Evolutionary conservation across 2,888 invertebrate genomes (phyloP), one percentile per base, ranked within the genome.

Genomic region (Acronicta alni): DNA sequence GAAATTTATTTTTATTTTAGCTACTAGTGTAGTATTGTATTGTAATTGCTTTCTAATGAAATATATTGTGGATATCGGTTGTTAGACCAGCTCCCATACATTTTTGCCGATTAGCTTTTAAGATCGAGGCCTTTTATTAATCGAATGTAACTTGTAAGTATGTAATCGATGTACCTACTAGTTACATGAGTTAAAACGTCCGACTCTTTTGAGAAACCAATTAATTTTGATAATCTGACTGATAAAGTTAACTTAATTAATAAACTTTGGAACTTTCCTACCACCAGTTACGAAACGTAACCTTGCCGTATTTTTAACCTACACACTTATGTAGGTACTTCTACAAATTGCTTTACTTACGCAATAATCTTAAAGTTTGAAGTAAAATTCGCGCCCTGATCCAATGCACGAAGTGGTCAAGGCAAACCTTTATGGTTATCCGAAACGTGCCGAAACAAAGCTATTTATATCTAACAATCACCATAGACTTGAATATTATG

Each of bases 371-470:
- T n/a, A 35, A 41, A 58, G 43, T 41, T 52, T 59, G 70, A 74
- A 76, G 62, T 57, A 26, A n/a, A 61, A 56, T 60, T 57, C 52
- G 15, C 39, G 54, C 57, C 45, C 55, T 56, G 49, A 59, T 44
- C 59, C 52, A 57, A 66, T 54, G 66, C 65, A 69, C 61, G 63
- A 72, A 55, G 38, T 64, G 46, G 59, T 73, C 76, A 76, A 77
- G 75, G 77, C 55, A 37, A 68, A 37, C 54, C 60, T 58, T 72
- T 66, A 61, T 72, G 53, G 57, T 47, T 35, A 49, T 17, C 4
- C 16, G 44, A 18, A 63, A 63, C 54, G 61, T 55, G 35, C 41
- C 41, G 48, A 59, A 65, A 70, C 59, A 69, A 69, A 67, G 67
- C 39, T 55, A 15, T 49, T 38, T 51, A 38, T n/a, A 56, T 39